Evolutionary conservation across 2,113 vertebrate genomes (phyloP).

Genomic region (Lota lota): DNA sequence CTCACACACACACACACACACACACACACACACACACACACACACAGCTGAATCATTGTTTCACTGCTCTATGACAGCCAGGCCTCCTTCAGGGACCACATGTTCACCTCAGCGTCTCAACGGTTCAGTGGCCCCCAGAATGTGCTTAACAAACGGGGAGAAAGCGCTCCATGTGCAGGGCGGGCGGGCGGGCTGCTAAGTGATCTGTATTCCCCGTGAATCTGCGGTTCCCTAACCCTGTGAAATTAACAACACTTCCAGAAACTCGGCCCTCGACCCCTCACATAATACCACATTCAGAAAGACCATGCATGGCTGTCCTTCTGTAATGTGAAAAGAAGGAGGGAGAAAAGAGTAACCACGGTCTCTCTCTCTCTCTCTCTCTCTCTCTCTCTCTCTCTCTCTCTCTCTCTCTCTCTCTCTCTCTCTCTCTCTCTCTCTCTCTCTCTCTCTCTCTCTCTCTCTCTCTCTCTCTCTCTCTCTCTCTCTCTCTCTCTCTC

Average conservation of each 20-base stretch:
- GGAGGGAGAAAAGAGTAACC: constrained; percentile 28
- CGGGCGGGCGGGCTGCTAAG: constrained; percentile 93
- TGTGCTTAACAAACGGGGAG: constrained; percentile 96
- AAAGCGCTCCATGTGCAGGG: constrained; percentile 81
- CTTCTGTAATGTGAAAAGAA: constrained; percentile 89
- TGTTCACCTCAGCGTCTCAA: constrained; percentile 83
- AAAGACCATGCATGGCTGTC: constrained; percentile 98
- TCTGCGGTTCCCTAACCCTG: constrained; percentile 99
- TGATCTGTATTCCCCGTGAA: constrained; percentile 99
- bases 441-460: too few relatives aligned
- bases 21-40: too few relatives aligned
- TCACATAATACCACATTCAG: constrained; percentile 98
- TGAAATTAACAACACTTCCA: constrained; percentile 99
- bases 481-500: too few relatives aligned
- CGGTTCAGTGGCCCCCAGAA: constrained; percentile 84
- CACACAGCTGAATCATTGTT: constrained; percentile 64
- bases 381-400: too few relatives aligned
- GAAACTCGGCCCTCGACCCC: constrained; percentile 90
- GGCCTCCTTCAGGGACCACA: constrained; percentile 78
- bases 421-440: too few relatives aligned
- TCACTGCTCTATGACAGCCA: constrained; percentile 78
- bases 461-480: too few relatives aligned
- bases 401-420: too few relatives aligned
- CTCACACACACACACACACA: too few relatives aligned
- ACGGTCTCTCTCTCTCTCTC: constrained; percentile 12